A percentile compares a stretch with the other conserved stretches of the same genome.
phyloP scores from a whole-genome alignment of 2,797 vertebrate species.

The Sebastes matsubarae region DNA sequence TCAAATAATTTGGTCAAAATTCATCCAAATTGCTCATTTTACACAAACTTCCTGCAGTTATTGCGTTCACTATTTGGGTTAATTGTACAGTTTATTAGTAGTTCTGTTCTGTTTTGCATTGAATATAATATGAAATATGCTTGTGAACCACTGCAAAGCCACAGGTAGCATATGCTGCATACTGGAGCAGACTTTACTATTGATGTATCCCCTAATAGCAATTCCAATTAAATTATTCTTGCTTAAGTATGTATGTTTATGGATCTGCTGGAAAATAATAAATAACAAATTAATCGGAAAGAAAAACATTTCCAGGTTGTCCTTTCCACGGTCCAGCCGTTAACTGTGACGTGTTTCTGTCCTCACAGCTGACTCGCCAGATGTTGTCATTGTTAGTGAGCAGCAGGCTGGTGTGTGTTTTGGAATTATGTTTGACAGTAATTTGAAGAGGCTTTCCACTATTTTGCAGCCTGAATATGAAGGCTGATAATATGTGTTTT shows the following conservation, averaged over 20 bases:
- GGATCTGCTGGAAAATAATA: neutral
- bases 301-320: conserved; percentile 1
- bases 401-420: conserved; percentile 32
- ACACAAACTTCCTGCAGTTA: no score
- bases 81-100: no score
- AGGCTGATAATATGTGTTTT: neutral
- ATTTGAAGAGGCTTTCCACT: neutral
- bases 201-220: neutral
- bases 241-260: neutral
- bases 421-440: neutral
- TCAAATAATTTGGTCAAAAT: no score
- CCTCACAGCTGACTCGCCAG: conserved; percentile 34
- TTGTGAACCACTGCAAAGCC: no score
- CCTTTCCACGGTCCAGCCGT: neutral
- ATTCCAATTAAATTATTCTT: neutral
- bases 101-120: no score
- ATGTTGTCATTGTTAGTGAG: conserved; percentile 39
- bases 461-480: neutral
- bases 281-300: neutral
- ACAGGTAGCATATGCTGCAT: neutral
- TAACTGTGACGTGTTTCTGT: conserved; percentile 4
- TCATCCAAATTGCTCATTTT: no score
- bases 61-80: no score
- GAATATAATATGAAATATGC: no score
- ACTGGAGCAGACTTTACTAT: neutral